Conservation (phyloP, 2,888 invertebrate species). For the Lochmaea capreae region DNA sequence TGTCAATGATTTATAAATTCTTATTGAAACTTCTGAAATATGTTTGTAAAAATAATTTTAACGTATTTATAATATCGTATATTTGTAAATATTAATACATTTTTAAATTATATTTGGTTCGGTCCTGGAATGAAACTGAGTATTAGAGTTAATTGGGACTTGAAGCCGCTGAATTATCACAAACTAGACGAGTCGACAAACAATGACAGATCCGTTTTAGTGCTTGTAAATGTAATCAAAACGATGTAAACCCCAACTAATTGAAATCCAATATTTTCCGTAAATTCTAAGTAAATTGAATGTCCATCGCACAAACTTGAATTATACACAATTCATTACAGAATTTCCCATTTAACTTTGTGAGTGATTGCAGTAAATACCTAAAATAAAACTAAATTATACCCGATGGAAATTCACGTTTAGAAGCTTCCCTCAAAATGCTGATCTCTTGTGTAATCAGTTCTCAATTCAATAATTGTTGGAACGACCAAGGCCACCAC, state of each 20-base stretch:
- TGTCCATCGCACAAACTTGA: constrained; percentile 27
- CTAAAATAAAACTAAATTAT: not conserved
- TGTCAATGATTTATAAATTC: too few relatives aligned
- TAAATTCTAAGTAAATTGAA: constrained; percentile 30
- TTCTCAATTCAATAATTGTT: too few relatives aligned
- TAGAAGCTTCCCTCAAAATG: too few relatives aligned
- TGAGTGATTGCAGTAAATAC: not conserved
- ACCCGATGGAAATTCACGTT: too few relatives aligned
- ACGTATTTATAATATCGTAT: too few relatives aligned
- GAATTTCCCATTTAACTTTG: not conserved
- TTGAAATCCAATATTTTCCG: constrained; percentile 40
- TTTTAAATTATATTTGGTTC: not conserved
- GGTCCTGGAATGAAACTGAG: constrained; percentile 4
- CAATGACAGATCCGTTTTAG: constrained; percentile 38
- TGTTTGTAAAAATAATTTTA: too few relatives aligned
- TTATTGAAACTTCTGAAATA: too few relatives aligned
- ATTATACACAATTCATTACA: constrained; percentile 23
- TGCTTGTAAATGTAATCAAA: constrained; percentile 42
- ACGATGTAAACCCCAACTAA: constrained; percentile 41
- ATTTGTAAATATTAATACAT: not conserved
- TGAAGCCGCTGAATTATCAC: constrained; percentile 6
- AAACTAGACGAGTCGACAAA: constrained; percentile 34
- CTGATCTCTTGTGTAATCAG: too few relatives aligned
- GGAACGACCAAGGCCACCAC: too few relatives aligned
- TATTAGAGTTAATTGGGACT: constrained; percentile 14